Percentiles rank a stretch among this genome's conserved stretches.
Evolutionary conservation across 2,797 vertebrate genomes (phyloP).

Genomic region (Paramormyrops hopkinsi): DNA sequence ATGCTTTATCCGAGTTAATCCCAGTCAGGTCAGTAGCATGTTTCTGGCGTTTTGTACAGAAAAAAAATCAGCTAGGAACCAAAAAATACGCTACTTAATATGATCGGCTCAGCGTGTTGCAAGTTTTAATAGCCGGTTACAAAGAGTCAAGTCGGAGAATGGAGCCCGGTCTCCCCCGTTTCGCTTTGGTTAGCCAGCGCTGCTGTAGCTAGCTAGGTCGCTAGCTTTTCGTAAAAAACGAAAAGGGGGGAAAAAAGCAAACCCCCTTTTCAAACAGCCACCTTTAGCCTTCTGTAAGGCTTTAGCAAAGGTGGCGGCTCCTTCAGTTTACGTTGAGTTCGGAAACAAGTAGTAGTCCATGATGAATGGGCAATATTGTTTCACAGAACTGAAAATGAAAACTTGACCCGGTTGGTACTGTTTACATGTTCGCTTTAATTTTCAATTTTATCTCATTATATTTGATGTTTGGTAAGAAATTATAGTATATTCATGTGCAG

Average conservation of each 20-base stretch:
- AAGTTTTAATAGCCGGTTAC: slow-evolving; percentile 40
- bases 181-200: slow-evolving; percentile 61
- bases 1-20: slow-evolving; percentile 62
- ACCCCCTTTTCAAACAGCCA: slow-evolving; percentile 57
- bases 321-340: slow-evolving; percentile 56
- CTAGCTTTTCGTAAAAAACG: slow-evolving; percentile 45
- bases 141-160: slow-evolving; percentile 37
- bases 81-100: slow-evolving; percentile 14
- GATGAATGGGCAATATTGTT: slow-evolving; percentile 59
- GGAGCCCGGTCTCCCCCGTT: slow-evolving; percentile 55
- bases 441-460: slow-evolving; percentile 62
- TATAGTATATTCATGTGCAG: slow-evolving; percentile 71
- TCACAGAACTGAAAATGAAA: slow-evolving; percentile 69
- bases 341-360: slow-evolving; percentile 60
- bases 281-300: slow-evolving; percentile 65
- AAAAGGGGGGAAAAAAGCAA: slow-evolving; percentile 51
- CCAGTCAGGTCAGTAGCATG: slow-evolving; percentile 42
- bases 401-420: slow-evolving; percentile 73
- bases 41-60: slow-evolving; percentile 31
- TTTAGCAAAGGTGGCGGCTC: slow-evolving; percentile 59
- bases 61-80: slow-evolving; percentile 26
- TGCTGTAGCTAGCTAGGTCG: slow-evolving; percentile 58
- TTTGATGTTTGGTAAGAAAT: slow-evolving; percentile 67
- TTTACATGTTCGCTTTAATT: slow-evolving; percentile 78
- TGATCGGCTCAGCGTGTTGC: slow-evolving; percentile 27